These are phyloP conservation scores for Manduca sexta DNA, from an alignment of 1,140 invertebrate genomes.

Conservation along the genomic window DNA sequence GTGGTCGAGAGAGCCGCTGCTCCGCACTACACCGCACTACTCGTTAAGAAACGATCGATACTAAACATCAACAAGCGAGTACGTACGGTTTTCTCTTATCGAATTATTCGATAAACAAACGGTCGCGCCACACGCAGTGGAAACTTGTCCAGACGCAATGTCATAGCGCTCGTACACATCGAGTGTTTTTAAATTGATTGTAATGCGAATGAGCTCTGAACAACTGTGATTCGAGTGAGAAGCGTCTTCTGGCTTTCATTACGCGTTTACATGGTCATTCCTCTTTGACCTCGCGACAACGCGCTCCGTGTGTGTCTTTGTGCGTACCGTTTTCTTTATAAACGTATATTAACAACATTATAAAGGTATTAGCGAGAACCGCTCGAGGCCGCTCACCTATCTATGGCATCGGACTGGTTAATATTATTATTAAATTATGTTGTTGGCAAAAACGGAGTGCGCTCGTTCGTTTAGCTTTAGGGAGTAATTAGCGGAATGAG, in stretches of 20 bases:
- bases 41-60: conserved; percentile 32
- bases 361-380: conserved; percentile 46
- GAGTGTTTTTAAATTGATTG: conserved; percentile 64
- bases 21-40: conserved; percentile 19
- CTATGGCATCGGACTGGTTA: conserved; percentile 59
- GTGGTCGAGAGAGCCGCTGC: conserved; percentile 7
- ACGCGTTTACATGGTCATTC: conserved; percentile 65
- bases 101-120: conserved; percentile 34
- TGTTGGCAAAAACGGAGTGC: conserved; percentile 57
- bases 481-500: conserved; percentile 69
- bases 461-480: conserved; percentile 62
- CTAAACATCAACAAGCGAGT: conserved; percentile 20
- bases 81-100: conserved; percentile 39
- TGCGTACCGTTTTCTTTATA: conserved; percentile 22
- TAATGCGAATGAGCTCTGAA: conserved; percentile 59
- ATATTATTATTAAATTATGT: conserved; percentile 70
- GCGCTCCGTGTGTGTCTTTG: conserved; percentile 14
- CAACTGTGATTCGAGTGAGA: conserved; percentile 60
- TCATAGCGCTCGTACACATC: conserved; percentile 36
- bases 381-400: conserved; percentile 51
- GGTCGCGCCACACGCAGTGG: conserved; percentile 50
- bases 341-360: conserved; percentile 38
- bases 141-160: conserved; percentile 46
- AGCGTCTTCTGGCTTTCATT: conserved; percentile 59
- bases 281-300: conserved; percentile 57